A percentile compares a stretch with the other conserved stretches of the same genome.
Conservation (phyloP, 1,140 invertebrate genomes). For the Eulimnadia texana region DNA sequence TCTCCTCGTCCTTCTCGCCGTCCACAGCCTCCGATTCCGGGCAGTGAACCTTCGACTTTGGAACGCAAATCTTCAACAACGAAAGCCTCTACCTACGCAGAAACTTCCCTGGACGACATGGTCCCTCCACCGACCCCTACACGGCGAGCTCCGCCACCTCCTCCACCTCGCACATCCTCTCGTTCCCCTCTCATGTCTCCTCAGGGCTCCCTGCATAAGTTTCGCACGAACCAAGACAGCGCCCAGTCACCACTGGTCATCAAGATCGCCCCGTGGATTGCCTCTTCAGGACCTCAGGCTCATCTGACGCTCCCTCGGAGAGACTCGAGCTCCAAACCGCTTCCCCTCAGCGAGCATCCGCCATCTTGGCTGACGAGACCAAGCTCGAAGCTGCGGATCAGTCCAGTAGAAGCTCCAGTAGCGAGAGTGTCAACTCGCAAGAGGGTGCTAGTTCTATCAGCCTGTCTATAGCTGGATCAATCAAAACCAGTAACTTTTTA, state of each 20-base stretch:
- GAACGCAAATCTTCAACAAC: not conserved
- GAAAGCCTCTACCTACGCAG: not conserved
- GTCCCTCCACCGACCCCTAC: conserved; percentile 41
- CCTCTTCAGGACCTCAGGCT: not conserved
- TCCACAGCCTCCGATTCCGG: conserved; percentile 7
- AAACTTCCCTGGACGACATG: not conserved
- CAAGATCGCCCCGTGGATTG: not conserved
- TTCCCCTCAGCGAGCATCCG: not conserved
- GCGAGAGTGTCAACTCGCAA: conserved; percentile 61
- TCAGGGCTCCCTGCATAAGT: conserved; percentile 37
- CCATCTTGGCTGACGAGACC: not conserved
- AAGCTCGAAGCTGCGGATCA: conserved; percentile 19
- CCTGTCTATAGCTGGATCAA: conserved; percentile 13
- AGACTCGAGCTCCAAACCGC: not conserved
- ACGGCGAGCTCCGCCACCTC: conserved; percentile 66
- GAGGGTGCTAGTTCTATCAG: conserved; percentile 34
- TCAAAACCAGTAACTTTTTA: not conserved
- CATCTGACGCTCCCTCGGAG: not conserved
- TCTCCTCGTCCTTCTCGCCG: not conserved
- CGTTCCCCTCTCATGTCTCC: conserved; percentile 66
- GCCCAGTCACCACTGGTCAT: not conserved
- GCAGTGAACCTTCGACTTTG: conserved; percentile 3
- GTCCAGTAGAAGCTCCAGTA: conserved; percentile 45
- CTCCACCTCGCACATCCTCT: conserved; percentile 64
- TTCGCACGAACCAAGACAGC: conserved; percentile 1